Evolutionary conservation across 2,888 invertebrate species (phyloP).

Genomic region (Neoscelio sp.): DNA sequence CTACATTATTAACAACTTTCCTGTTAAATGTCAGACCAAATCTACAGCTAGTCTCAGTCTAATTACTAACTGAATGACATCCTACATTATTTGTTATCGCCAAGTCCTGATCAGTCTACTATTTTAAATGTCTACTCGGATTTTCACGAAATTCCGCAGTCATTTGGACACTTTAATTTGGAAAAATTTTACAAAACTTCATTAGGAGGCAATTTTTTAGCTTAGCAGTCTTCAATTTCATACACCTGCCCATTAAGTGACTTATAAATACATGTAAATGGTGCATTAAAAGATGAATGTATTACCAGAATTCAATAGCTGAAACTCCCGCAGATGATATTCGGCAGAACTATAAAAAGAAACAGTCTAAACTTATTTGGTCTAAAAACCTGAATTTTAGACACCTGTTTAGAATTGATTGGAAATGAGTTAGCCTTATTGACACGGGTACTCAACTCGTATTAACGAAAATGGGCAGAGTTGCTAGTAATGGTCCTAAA

Average conservation of each 20-base stretch:
- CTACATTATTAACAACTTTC: too few relatives aligned
- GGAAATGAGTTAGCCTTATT: slow-evolving; percentile 23
- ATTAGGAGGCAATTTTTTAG: slow-evolving; percentile 42
- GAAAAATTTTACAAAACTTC: slow-evolving; percentile 31
- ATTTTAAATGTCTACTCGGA: too few relatives aligned
- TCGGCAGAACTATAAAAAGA: neutral
- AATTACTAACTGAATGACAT: too few relatives aligned
- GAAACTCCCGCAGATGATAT: neutral
- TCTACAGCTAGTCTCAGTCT: too few relatives aligned
- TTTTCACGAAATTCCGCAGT: too few relatives aligned
- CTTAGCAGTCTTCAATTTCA: slow-evolving; percentile 31
- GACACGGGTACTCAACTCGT: slow-evolving; percentile 38
- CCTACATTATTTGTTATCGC: too few relatives aligned
- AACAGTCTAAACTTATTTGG: slow-evolving; percentile 27
- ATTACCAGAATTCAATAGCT: slow-evolving; percentile 19
- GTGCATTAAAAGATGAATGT: slow-evolving; percentile 31
- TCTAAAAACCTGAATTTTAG: slow-evolving; percentile 3
- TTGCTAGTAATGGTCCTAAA: slow-evolving; percentile 26
- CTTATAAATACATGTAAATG: slow-evolving; percentile 48
- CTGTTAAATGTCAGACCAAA: too few relatives aligned
- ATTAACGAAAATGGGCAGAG: slow-evolving; percentile 34
- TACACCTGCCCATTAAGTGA: slow-evolving; percentile 41
- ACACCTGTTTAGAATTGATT: slow-evolving; percentile 45
- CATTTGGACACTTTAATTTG: slow-evolving; percentile 16
- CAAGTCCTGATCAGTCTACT: too few relatives aligned